These are phyloP conservation scores for Ceuthmochares aereus DNA, from an alignment of 2,113 vertebrate genomes.

Conservation along the genomic window DNA sequence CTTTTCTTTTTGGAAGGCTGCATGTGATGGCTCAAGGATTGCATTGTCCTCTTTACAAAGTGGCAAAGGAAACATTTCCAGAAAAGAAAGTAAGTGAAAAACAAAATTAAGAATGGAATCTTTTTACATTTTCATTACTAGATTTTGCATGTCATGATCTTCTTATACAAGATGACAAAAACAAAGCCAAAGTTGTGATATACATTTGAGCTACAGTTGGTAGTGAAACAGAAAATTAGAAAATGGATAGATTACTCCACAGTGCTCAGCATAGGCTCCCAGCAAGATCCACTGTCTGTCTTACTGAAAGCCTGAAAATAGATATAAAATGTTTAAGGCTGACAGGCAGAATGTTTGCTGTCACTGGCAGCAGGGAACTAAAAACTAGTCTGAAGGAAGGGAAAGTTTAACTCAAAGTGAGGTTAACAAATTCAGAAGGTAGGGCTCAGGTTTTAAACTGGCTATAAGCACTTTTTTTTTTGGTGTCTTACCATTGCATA, in stretches of 20 bases:
- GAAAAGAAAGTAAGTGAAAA: neutral
- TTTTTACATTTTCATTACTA: neutral
- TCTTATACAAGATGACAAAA: neutral
- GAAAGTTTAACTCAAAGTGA: neutral
- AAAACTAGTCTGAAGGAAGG: neutral
- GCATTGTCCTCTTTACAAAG: neutral
- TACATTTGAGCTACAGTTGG: neutral
- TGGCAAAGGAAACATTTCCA: neutral
- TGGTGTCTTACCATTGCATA: neutral
- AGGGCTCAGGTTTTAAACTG: neutral
- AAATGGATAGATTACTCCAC: neutral
- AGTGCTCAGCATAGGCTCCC: neutral
- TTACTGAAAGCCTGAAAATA: neutral
- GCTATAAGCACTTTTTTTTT: neutral
- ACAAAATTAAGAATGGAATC: neutral
- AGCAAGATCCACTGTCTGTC: constrained; percentile 11
- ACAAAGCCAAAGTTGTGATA: neutral
- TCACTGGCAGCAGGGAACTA: neutral
- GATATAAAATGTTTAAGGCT: neutral
- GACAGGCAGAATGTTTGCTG: neutral
- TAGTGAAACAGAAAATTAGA: constrained; percentile 19
- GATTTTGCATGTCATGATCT: neutral
- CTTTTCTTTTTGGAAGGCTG: constrained; percentile 46
- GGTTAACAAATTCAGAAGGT: neutral
- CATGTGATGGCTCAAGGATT: neutral